phyloP scores from a whole-genome alignment of 2,797 vertebrate species.

The Molossus molossus region DNA sequence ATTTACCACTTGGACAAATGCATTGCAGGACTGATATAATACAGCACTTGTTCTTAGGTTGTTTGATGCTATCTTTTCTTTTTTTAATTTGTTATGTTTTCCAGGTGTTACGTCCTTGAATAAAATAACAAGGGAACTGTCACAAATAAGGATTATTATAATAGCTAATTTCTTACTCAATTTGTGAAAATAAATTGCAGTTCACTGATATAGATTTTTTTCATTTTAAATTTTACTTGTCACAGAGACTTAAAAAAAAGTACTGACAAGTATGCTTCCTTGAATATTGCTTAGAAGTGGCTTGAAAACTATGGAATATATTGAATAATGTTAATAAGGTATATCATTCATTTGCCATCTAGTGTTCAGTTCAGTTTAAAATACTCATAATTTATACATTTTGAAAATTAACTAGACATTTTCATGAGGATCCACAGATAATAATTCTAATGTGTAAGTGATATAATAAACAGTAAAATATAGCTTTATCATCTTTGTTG shows the following conservation, averaged over 20 bases:
- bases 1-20: neutral
- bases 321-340: neutral
- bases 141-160: neutral
- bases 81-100: neutral
- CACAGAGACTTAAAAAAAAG: neutral
- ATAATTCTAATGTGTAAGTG: neutral
- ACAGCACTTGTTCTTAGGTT: neutral
- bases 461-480: neutral
- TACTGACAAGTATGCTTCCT: neutral
- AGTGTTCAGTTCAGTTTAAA: constrained; percentile 26
- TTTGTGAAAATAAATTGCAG: constrained; percentile 37
- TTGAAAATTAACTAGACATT: constrained; percentile 14
- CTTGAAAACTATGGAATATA: neutral
- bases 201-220: neutral
- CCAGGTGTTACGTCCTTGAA: neutral
- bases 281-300: neutral
- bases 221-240: neutral
- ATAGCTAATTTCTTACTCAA: neutral
- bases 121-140: neutral
- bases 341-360: neutral
- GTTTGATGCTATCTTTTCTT: neutral
- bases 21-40: neutral
- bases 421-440: neutral
- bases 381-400: neutral
- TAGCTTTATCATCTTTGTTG: neutral